These are phyloP conservation scores for Atethmia centrago DNA, from an alignment of 2,888 invertebrate species.

Conservation along the genomic window DNA sequence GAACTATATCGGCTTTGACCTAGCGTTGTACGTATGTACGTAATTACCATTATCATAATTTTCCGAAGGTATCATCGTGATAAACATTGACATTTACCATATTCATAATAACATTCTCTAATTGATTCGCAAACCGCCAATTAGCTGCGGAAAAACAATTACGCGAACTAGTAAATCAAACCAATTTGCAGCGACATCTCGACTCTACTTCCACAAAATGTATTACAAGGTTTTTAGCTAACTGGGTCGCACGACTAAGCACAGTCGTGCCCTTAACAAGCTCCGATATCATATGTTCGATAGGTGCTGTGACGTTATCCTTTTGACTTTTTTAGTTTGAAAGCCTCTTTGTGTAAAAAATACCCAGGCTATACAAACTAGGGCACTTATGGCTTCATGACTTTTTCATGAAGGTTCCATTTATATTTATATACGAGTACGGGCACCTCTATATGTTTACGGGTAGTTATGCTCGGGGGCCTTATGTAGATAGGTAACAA, in stretches of 20 bases:
- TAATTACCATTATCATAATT: neutral
- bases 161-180: constrained; percentile 24
- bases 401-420: constrained; percentile 65
- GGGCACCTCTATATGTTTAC: constrained; percentile 49
- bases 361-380: constrained; percentile 51
- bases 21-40: neutral
- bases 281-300: constrained; percentile 33
- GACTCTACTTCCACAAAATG: constrained; percentile 15
- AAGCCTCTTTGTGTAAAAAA: constrained; percentile 56
- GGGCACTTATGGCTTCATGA: constrained; percentile 61
- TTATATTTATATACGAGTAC: constrained; percentile 64
- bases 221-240: constrained; percentile 21
- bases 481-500: constrained; percentile 42
- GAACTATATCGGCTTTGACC: neutral
- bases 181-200: constrained; percentile 33
- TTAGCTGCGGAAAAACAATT: constrained; percentile 29
- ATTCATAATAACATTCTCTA: constrained; percentile 16
- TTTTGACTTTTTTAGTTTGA: constrained; percentile 44
- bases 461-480: constrained; percentile 48
- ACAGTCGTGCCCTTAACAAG: constrained; percentile 8
- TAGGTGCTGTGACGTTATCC: constrained; percentile 20
- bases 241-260: constrained; percentile 3
- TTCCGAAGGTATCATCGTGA: neutral
- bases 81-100: neutral
- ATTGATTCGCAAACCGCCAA: constrained; percentile 23